Evolutionary conservation across 2,113 vertebrate species (phyloP).

Genomic region (Danionella cerebrum): DNA sequence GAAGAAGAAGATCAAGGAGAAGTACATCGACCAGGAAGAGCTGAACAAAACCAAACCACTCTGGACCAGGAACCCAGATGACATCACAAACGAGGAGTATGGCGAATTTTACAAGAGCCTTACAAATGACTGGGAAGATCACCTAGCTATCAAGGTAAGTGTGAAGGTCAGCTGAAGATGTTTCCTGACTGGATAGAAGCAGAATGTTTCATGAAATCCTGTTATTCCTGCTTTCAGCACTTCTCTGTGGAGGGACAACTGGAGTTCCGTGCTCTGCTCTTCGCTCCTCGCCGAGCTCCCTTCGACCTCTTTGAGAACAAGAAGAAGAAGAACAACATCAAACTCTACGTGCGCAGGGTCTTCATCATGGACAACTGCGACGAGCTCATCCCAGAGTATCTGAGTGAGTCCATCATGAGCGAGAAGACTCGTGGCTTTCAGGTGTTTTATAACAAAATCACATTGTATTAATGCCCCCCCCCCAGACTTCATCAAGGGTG

Average conservation of each 20-base stretch:
- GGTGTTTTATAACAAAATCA: too few species aligned
- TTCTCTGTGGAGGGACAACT: constrained; percentile 94
- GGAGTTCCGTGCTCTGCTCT: constrained; percentile 89
- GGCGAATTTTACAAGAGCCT: constrained; percentile 96
- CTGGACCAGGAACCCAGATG: constrained; percentile 92
- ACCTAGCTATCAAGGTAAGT: constrained; percentile 69
- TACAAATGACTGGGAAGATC: constrained; percentile 77
- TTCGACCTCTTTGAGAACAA: constrained; percentile 93
- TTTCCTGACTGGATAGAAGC: too few species aligned
- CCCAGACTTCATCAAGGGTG: constrained; percentile 86
- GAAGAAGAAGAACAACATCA: constrained; percentile 96
- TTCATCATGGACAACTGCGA: constrained; percentile 99
- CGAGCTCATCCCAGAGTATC: constrained; percentile 91
- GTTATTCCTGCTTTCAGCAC: constrained; percentile 60
- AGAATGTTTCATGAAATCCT: neutral
- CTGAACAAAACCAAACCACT: constrained; percentile 77
- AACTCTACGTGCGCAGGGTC: constrained; percentile 88
- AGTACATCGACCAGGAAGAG: constrained; percentile 73
- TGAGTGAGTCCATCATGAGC: constrained; percentile 65
- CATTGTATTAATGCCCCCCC: too few species aligned
- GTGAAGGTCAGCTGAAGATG: too few species aligned
- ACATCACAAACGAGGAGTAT: constrained; percentile 90
- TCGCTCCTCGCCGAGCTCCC: constrained; percentile 85
- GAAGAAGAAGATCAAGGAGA: constrained; percentile 77
- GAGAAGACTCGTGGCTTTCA: too few species aligned